These are phyloP conservation scores for Cheirogaleus major DNA, from an alignment of 2,797 vertebrate genomes.

Conservation along the genomic window DNA sequence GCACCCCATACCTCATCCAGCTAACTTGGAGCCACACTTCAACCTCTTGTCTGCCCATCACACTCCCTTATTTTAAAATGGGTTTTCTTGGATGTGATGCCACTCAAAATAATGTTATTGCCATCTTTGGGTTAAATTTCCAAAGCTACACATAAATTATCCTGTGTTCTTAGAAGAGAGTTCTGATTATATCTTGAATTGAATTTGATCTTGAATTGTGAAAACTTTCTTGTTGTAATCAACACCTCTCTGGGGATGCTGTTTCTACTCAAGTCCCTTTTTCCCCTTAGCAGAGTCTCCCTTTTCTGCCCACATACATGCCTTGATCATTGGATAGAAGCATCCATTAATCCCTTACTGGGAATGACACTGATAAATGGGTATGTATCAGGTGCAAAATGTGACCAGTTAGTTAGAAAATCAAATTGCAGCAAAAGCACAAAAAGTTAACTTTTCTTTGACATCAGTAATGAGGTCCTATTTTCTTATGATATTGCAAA, in stretches of 20 bases:
- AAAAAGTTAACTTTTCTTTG: not conserved
- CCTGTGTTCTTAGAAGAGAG: not conserved
- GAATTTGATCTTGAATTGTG: not conserved
- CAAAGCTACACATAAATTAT: not conserved
- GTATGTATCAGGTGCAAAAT: not conserved
- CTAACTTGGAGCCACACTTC: not conserved
- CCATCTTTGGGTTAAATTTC: not conserved
- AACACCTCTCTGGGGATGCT: not conserved
- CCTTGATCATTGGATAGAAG: not conserved
- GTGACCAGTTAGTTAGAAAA: not conserved
- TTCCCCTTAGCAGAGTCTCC: not conserved
- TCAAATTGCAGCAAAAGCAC: not conserved
- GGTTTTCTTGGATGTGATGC: not conserved
- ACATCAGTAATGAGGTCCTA: not conserved
- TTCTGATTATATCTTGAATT: not conserved
- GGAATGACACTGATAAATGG: not conserved
- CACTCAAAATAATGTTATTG: not conserved
- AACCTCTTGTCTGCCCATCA: not conserved
- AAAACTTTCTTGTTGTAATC: not conserved
- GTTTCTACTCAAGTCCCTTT: not conserved
- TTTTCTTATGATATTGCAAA: slow-evolving; percentile 13
- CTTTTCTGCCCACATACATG: not conserved
- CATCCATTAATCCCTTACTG: not conserved
- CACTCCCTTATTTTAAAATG: not conserved
- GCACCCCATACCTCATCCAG: not conserved